phyloP scores from a whole-genome alignment of 2,797 vertebrate species.

The Ficedula albicollis region DNA sequence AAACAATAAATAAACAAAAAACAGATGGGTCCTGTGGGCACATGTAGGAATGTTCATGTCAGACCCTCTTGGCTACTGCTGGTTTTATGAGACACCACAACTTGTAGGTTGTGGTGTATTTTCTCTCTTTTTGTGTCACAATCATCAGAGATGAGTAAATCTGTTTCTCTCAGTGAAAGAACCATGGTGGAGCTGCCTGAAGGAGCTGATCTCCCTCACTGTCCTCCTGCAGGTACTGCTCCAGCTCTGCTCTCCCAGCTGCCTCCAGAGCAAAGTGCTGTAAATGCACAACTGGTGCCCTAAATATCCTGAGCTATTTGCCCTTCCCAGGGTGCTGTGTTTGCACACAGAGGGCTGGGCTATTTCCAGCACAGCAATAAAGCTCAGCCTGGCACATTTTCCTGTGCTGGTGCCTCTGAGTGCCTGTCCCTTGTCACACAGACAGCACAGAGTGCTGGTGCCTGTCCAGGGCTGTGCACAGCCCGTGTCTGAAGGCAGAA shows the following conservation, averaged over 20 bases:
- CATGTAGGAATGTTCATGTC: neutral
- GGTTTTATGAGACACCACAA: neutral
- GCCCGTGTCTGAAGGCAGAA: neutral
- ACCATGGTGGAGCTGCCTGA: neutral
- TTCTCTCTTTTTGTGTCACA: neutral
- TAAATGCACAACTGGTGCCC: neutral
- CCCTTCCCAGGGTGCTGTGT: neutral
- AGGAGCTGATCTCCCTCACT: neutral
- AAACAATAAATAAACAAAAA: neutral
- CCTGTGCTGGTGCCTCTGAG: neutral
- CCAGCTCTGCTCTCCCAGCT: constrained; percentile 3
- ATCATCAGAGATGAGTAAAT: neutral
- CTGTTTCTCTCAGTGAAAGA: neutral
- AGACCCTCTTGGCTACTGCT: neutral
- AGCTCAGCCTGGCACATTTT: neutral
- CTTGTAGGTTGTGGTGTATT: neutral
- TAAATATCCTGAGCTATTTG: neutral
- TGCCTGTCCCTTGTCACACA: neutral
- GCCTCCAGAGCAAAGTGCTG: neutral
- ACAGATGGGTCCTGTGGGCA: neutral
- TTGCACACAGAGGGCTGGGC: neutral
- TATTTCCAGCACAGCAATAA: neutral
- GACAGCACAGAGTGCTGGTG: neutral
- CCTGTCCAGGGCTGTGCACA: neutral
- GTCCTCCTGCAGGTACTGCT: neutral